Base-by-base conservation (phyloP, 2,797 vertebrate species). In the Acipenser oxyrinchus region DNA sequence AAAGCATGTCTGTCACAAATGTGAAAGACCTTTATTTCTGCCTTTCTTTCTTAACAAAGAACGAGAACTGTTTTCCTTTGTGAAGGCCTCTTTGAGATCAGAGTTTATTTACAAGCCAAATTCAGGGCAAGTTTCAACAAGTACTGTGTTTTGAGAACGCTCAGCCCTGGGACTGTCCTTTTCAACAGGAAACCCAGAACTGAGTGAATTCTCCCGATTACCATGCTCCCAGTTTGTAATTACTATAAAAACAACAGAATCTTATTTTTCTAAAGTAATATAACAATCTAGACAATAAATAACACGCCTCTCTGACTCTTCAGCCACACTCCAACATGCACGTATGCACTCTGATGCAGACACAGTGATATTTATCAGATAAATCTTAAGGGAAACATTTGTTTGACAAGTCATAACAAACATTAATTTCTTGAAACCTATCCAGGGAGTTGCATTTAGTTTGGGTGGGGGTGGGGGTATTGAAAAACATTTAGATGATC, bases 351-450 rank as follows among this genome's bases (percentile, higher is more conserved):
- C 50, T 70, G 57, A 9, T 58, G 63, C 68, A 69, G 69, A 71
- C 70, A 15, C 58, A n/a, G 51, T n/a, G 3, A 37, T 37, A 37
- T 70, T 75, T 75, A 79, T 77, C 76, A 72, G 63, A 50, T 62
- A 62, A 67, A 76, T 78, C 75, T 7, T 51, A 6, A 49, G 49
- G 50, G 58, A 68, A 69, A 75, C 75, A 77, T 78, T 74, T 77
- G 77, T 78, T 76, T 61, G 7, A 60, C 51, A 61, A 65, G 66
- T 72, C 49, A 67, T 6, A 61, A 62, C 49, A 49, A n/a, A 50
- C 70, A 77, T 77, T 74, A 77, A 68, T 62, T 18, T 69, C 23
- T 62, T 74, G 69, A 62, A 75, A 77, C 68, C 51, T 48, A 64
- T 58, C 13, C 8, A 64, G 66, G 68, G 68, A 51, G 59, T 48